Base-by-base conservation (phyloP, 2,888 invertebrate species). In the Mythimna impura region DNA sequence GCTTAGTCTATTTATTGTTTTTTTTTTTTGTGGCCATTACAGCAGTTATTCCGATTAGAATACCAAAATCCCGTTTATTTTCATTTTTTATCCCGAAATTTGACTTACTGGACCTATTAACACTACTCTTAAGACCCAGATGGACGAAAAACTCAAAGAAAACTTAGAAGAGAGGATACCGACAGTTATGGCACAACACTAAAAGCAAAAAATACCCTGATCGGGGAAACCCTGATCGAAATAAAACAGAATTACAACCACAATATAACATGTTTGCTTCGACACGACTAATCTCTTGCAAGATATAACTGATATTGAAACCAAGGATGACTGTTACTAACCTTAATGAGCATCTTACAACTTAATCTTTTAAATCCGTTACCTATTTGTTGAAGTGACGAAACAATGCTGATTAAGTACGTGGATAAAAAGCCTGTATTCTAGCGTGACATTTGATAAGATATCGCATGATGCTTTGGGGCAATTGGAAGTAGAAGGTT, bases 301-400 rank as follows among this genome's bases (percentile, higher is more conserved):
- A 47, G 62, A 50, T 55, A 68, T 75, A 61, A 67, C 25, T 34
- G 40, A 40, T 22, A 80, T 47, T 50, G 63, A 62, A 62, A 43
- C 36, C 64, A 30, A 57, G 40, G 14, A 62, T 68, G 68, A 68
- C 68, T 66, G 66, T 30, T 57, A 43, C 65, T 75, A 78, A 67
- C 78, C 67, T 77, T 22, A 69, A 82, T 72, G n/a, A 66, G 60
- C 58, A 76, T 75, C 73, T 73, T 82, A 65, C 64, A 55, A 68
- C 40, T 65, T 70, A 78, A 81, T 82, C 73, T 73, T 77, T 54
- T 60, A 30, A 64, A 60, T 57, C 61, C 62, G 25, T 86, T 75
- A 82, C 69, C 75, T 82, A 77, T 72, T 84, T 78, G 58, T 66
- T 66, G 72, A 68, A 50, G 47, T 82, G 74, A 80, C 67, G 76